phyloP scores from a whole-genome alignment of 1,140 invertebrate species.

The Brachionus sp. region DNA sequence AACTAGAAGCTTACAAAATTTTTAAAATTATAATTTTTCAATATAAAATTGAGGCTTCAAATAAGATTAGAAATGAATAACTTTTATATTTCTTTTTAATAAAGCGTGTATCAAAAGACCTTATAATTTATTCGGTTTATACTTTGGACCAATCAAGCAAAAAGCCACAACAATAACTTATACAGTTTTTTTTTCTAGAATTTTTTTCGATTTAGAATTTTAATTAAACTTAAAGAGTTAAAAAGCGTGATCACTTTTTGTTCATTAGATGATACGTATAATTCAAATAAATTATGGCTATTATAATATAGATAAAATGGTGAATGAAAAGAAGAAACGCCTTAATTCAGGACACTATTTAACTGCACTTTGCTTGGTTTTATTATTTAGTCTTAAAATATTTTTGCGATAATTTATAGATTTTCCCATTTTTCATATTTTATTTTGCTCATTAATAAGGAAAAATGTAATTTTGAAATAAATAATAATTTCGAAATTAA shows the following conservation, averaged over 20 bases:
- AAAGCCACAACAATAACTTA: background rate
- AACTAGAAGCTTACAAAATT: slow-evolving; percentile 9
- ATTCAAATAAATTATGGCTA: slow-evolving; percentile 28
- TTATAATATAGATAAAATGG: background rate
- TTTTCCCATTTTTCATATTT: background rate
- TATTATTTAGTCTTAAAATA: background rate
- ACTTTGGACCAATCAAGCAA: background rate
- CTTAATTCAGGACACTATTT: background rate
- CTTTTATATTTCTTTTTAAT: background rate
- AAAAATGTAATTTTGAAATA: background rate
- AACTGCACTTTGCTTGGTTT: background rate
- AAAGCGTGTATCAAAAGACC: background rate
- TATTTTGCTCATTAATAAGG: background rate
- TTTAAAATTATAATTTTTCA: background rate
- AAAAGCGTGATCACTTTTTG: slow-evolving; percentile 10
- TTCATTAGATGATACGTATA: background rate
- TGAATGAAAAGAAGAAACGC: background rate
- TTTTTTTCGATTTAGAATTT: background rate
- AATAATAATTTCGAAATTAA: background rate
- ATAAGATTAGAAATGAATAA: background rate
- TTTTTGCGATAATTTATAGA: background rate
- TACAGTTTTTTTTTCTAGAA: background rate
- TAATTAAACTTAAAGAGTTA: background rate
- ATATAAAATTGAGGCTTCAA: background rate
- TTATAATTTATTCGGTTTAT: background rate